phyloP scores from a whole-genome alignment of 2,888 invertebrate species.

The Alcis repandata region DNA sequence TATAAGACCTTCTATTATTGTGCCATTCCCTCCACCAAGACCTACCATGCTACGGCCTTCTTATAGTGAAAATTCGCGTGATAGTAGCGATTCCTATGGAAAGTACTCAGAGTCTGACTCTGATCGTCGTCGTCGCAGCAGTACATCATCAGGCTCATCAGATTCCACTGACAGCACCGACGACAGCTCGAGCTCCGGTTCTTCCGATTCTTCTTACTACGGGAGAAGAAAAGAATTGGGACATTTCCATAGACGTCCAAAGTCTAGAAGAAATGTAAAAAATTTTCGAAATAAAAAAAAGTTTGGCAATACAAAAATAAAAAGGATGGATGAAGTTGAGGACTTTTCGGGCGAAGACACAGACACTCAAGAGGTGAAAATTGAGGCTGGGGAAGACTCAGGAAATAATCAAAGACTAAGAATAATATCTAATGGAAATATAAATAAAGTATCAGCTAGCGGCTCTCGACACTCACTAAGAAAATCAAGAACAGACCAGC shows the following conservation, averaged over 20 bases:
- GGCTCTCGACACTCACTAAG: not conserved
- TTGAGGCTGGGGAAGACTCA: not conserved
- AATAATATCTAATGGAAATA: not conserved
- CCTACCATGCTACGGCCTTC: not conserved
- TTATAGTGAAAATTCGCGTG: not conserved
- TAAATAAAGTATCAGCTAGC: not conserved
- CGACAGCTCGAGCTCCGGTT: not conserved
- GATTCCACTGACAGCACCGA: not conserved
- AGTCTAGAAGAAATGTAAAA: conserved; percentile 4
- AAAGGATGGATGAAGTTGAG: not conserved
- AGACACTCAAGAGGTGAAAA: not conserved
- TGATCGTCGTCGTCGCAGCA: too few species aligned
- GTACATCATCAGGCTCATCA: too few species aligned
- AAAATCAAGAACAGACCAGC: not conserved
- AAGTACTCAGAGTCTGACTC: not conserved
- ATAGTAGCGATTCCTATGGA: not conserved
- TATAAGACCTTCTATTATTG: conserved; percentile 13
- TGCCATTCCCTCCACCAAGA: conserved; percentile 20
- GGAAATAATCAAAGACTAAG: conserved; percentile 8
- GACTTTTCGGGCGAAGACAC: not conserved
- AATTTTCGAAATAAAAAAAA: not conserved
- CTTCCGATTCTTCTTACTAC: conserved; percentile 1
- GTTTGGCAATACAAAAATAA: conserved; percentile 1
- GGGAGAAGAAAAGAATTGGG: conserved; percentile 12
- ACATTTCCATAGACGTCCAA: conserved; percentile 5